A percentile compares a stretch with the other conserved stretches of the same genome.
These are phyloP conservation scores for Phocides pigmalion DNA, from an alignment of 1,140 invertebrate species.

Conservation along the genomic window DNA sequence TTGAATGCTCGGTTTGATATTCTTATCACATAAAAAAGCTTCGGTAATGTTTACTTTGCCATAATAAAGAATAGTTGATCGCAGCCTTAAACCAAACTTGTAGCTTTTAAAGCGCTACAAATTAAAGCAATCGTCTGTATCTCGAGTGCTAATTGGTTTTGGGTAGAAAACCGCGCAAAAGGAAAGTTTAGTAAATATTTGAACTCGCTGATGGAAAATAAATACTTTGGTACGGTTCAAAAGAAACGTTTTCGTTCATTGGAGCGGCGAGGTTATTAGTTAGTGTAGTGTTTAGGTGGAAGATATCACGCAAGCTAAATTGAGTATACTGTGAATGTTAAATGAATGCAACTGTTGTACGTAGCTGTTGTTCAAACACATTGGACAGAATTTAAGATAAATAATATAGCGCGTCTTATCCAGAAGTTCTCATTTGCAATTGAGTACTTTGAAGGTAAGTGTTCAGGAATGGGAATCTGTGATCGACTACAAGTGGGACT, in stretches of 20 bases:
- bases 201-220: slow-evolving; percentile 51
- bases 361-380: no score
- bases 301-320: not conserved
- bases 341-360: not conserved
- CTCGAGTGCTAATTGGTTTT: slow-evolving; percentile 40
- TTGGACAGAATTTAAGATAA: no score
- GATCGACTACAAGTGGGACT: no score
- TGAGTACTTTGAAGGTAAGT: no score
- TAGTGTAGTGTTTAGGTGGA: not conserved
- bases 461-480: no score
- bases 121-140: slow-evolving; percentile 22
- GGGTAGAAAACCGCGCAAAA: slow-evolving; percentile 41
- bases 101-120: not conserved
- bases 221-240: slow-evolving; percentile 39
- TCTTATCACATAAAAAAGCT: no score
- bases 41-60: no score
- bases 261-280: slow-evolving; percentile 11
- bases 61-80: no score
- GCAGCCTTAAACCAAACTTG: not conserved
- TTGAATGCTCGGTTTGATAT: no score
- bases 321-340: not conserved
- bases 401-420: no score
- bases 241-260: slow-evolving; percentile 32
- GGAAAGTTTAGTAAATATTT: slow-evolving; percentile 48
- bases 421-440: no score